A percentile compares a stretch with the other conserved stretches of the same genome.
Conservation (phyloP, 2,113 vertebrate genomes). For the Leuciscus idus region DNA sequence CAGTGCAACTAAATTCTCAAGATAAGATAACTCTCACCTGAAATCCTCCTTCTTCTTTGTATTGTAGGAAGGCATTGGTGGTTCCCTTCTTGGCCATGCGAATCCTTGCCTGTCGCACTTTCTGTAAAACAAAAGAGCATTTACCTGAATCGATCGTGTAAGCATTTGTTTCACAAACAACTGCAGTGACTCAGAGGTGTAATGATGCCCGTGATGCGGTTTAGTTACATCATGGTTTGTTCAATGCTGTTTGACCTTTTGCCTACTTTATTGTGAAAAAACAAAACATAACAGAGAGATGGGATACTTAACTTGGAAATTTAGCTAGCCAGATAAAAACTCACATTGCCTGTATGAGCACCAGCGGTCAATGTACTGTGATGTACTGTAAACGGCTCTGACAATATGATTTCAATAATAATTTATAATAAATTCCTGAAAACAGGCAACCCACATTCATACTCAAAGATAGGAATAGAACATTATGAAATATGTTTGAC, state of each 20-base stretch:
- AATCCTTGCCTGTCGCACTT: slow-evolving; percentile 87
- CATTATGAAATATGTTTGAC: no score
- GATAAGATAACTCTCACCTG: slow-evolving; percentile 69
- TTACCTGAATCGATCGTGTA: slow-evolving; percentile 39
- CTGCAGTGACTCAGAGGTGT: background rate
- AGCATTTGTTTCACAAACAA: slow-evolving; percentile 48
- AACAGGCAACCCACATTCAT: background rate
- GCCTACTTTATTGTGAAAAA: background rate
- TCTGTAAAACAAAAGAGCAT: slow-evolving; percentile 72
- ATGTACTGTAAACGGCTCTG: background rate
- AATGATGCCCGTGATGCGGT: background rate
- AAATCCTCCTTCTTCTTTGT: slow-evolving; percentile 83
- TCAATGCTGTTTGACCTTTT: background rate
- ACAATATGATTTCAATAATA: background rate
- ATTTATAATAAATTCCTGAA: no score
- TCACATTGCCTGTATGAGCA: background rate
- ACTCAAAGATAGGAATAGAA: background rate
- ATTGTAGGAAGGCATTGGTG: slow-evolving; percentile 87
- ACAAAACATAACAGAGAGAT: background rate
- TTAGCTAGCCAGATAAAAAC: no score
- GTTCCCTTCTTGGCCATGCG: slow-evolving; percentile 88
- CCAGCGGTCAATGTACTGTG: background rate
- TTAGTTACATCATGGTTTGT: background rate
- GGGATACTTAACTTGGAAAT: background rate
- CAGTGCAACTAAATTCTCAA: no score